These are phyloP conservation scores for Plutella xylostella DNA, from an alignment of 2,888 invertebrate genomes.

Conservation along the genomic window DNA sequence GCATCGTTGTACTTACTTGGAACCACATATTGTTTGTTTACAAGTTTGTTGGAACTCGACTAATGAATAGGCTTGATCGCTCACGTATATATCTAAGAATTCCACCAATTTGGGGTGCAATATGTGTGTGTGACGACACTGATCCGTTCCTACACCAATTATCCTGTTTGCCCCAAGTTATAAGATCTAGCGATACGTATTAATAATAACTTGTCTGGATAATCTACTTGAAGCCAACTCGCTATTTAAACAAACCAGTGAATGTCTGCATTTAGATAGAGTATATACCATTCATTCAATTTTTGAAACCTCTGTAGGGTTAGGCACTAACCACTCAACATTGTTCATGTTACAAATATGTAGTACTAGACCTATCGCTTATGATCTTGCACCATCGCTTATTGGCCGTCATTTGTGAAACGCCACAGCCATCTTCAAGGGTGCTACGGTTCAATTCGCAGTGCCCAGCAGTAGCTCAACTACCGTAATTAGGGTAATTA, in stretches of 20 bases:
- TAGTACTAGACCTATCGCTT: no score
- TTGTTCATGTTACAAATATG: no score
- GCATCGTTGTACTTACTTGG: conserved; percentile 28
- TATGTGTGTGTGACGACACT: conserved; percentile 10
- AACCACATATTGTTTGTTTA: conserved; percentile 35
- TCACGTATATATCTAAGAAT: conserved; percentile 7
- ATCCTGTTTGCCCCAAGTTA: no score
- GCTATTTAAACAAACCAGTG: no score
- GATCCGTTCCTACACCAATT: conserved; percentile 3
- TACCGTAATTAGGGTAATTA: neutral
- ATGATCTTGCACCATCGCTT: neutral
- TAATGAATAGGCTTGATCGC: conserved; percentile 13
- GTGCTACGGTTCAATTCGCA: conserved; percentile 10
- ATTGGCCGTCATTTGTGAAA: conserved; percentile 5
- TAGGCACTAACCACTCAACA: no score
- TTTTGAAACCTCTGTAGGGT: no score
- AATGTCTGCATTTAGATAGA: no score
- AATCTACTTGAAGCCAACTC: no score
- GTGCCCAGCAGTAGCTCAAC: no score
- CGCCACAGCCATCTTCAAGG: conserved; percentile 4
- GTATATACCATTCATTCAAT: no score
- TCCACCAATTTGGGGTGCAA: neutral
- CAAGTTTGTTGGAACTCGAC: conserved; percentile 36
- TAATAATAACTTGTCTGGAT: no score
- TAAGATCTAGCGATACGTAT: no score